Base-by-base conservation (phyloP, 2,113 vertebrate species). In the Copsychus sechellarum region DNA sequence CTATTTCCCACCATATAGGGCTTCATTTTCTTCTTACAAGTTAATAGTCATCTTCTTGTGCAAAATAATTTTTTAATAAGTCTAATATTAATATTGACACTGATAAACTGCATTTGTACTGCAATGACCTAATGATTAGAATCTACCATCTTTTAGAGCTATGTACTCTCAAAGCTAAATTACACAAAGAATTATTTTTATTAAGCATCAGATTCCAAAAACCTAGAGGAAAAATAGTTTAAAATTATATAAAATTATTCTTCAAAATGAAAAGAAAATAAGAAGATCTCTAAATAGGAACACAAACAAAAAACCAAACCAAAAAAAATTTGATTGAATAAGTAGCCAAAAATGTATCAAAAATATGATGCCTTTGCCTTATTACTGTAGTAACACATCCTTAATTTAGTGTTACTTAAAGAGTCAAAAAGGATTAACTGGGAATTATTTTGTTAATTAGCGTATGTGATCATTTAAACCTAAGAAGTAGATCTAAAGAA, bases 251-350 rank as follows among this genome's bases (percentile, higher is more conserved):
- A 21, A 65, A 73, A 57, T 62, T 62, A 23, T 12, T 79, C 3
- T 5, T 21, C 4, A 2, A 91, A 51, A 5, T 22, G 8, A 64
- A 78, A 80, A 69, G 7, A 57, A 61, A 42, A 16, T n/a, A 36
- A 1, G 3, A 25, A 20, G 29, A 33, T 31, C 10, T 19, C 12
- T 74, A 71, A 73, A 54, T 8, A 54, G 38, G 31, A 70, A 43
- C 7, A 12, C 3, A 62, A 58, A 38, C 2, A 47, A 36, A 47
- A 60, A 26, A 14, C 1, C 5, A 60, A 26, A 14, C 1, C 5
- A 11, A 73, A 48, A 2, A 73, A 81, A 77, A 61, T 62, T 58
- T 67, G 9, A 45, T 64, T 38, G 20, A 73, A 18, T 73, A 77
- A 56, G 6, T 64, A 67, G 9, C 2, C 17, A 48, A 70, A 72